Conservation (phyloP, 2,888 invertebrate genomes). For the Cryptosula pallasiana region DNA sequence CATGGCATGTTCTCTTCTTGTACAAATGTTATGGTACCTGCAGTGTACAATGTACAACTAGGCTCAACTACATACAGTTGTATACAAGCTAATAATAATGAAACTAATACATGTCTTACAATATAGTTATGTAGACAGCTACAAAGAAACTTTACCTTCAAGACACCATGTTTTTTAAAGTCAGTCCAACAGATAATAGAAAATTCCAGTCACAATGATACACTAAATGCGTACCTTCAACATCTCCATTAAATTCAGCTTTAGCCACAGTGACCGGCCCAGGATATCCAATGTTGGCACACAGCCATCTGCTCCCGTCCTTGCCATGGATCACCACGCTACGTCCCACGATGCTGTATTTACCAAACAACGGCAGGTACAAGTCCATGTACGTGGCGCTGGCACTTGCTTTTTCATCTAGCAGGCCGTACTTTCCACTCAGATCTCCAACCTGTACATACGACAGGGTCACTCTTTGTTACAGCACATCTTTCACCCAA, state of each 20-base stretch:
- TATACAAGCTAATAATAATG: too few relatives aligned
- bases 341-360: constrained; percentile 72
- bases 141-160: too few relatives aligned
- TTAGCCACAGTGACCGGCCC: constrained; percentile 64
- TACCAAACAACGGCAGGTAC: constrained; percentile 76
- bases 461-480: too few relatives aligned
- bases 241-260: constrained; percentile 75
- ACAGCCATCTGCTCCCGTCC: constrained; percentile 49
- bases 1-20: constrained; percentile 74
- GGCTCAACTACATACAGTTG: too few relatives aligned
- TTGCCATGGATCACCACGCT: constrained; percentile 69
- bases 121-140: too few relatives aligned
- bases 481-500: too few relatives aligned
- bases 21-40: constrained; percentile 74
- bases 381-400: constrained; percentile 65
- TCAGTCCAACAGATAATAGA: constrained; percentile 73
- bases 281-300: constrained; percentile 51
- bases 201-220: too few relatives aligned
- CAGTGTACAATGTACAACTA: too few relatives aligned
- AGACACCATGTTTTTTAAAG: too few relatives aligned
- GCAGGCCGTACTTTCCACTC: constrained; percentile 76
- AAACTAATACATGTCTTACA: too few relatives aligned
- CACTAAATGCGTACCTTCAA: constrained; percentile 3
- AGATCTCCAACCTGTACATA: constrained; percentile 84
- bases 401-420: constrained; percentile 62